Evolutionary conservation across 2,888 invertebrate genomes (phyloP).

Genomic region (Octodonta nipae): DNA sequence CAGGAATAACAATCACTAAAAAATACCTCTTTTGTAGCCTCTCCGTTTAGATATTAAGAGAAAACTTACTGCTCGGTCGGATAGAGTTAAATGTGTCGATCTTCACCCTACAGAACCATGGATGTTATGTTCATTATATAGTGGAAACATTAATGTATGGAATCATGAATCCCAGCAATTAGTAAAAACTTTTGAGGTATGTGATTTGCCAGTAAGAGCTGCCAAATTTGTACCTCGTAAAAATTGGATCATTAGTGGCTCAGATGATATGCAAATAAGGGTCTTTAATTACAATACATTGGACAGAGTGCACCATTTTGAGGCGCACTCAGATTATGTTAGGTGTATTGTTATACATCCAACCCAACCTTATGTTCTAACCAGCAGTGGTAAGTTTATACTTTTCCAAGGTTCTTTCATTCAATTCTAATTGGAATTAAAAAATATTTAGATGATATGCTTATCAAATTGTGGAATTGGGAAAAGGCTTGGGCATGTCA

Average conservation of each 20-base stretch:
- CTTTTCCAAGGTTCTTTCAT: too few relatives aligned
- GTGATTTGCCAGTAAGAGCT: slow-evolving; percentile 90
- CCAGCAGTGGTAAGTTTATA: slow-evolving; percentile 72
- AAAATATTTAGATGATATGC: slow-evolving; percentile 97
- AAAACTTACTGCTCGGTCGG: slow-evolving; percentile 91
- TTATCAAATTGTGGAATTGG: slow-evolving; percentile 99
- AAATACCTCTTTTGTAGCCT: slow-evolving; percentile 48
- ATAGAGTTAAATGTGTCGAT: slow-evolving; percentile 95
- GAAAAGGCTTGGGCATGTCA: slow-evolving; percentile 96
- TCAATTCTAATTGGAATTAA: too few relatives aligned
- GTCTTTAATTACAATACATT: slow-evolving; percentile 98
- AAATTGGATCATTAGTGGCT: slow-evolving; percentile 97
- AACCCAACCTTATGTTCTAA: slow-evolving; percentile 89
- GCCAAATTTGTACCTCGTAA: slow-evolving; percentile 94
- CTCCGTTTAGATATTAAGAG: slow-evolving; percentile 95
- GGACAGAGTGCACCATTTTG: slow-evolving; percentile 88
- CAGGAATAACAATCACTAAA: neutral
- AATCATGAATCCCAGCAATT: slow-evolving; percentile 90
- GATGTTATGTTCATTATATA: slow-evolving; percentile 96
- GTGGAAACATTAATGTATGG: slow-evolving; percentile 99
- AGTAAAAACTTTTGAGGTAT: slow-evolving; percentile 82
- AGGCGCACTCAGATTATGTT: slow-evolving; percentile 97
- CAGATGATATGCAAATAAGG: slow-evolving; percentile 88
- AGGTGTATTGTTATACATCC: slow-evolving; percentile 94
- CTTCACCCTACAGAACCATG: slow-evolving; percentile 96